Percentiles rank a stretch among this genome's conserved stretches.
These are phyloP conservation scores for Mastacembelus armatus DNA, from an alignment of 2,797 vertebrate genomes.

Conservation along the genomic window DNA sequence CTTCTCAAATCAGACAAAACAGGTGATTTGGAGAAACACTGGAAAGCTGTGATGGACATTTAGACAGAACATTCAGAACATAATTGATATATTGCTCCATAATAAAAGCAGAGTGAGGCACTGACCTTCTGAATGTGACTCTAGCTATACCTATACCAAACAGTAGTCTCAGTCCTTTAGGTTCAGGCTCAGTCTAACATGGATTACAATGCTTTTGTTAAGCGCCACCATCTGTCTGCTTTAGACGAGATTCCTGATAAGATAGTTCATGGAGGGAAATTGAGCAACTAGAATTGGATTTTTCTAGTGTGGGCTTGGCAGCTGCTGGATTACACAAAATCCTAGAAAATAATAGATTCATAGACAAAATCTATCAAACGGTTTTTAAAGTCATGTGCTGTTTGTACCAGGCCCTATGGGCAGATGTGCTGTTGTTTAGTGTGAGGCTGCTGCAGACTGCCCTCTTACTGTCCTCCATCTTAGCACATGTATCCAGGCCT, in stretches of 20 bases:
- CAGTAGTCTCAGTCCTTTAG: not conserved
- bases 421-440: slow-evolving; percentile 8
- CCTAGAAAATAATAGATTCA: slow-evolving; percentile 22
- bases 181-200: slow-evolving; percentile 2
- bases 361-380: slow-evolving; percentile 13
- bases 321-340: slow-evolving; percentile 28
- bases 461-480: slow-evolving; percentile 27
- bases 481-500: slow-evolving; percentile 32
- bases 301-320: slow-evolving; percentile 5
- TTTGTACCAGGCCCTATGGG: slow-evolving; percentile 1
- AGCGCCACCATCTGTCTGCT: slow-evolving; percentile 2
- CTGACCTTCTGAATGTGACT: no score
- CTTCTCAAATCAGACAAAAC: no score
- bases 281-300: not conserved
- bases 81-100: not conserved
- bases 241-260: slow-evolving; percentile 17
- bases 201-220: not conserved
- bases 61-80: not conserved
- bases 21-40: no score
- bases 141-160: no score
- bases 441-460: not conserved
- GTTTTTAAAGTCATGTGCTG: slow-evolving; percentile 12
- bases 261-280: slow-evolving; percentile 7
- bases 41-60: no score
- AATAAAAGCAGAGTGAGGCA: no score